phyloP scores from a whole-genome alignment of 2,113 vertebrate species.

The Poecile atricapillus region DNA sequence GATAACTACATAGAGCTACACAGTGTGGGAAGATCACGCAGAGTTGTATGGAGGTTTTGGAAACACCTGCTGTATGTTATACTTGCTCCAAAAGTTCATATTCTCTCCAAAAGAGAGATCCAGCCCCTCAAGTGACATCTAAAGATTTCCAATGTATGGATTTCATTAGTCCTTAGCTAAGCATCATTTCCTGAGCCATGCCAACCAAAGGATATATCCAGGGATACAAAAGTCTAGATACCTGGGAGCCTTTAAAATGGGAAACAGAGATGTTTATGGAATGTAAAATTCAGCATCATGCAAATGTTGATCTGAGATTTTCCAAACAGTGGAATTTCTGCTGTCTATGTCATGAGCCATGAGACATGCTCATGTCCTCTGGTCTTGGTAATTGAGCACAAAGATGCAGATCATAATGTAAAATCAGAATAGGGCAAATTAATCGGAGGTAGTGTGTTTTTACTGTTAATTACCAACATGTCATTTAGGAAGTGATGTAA shows the following conservation, averaged over 20 bases:
- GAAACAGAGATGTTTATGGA: background rate
- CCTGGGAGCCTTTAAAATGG: background rate
- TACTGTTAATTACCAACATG: background rate
- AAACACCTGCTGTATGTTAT: background rate
- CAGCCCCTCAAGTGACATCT: background rate
- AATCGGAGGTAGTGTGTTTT: background rate
- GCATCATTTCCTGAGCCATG: background rate
- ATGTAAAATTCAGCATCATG: background rate
- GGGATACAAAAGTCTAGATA: background rate
- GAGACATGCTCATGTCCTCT: background rate
- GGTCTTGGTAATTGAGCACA: background rate
- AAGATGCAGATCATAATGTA: rapidly evolving
- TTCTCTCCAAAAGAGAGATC: background rate
- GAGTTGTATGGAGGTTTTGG: background rate
- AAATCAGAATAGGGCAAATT: background rate
- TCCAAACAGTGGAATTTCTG: background rate
- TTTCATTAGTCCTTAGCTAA: background rate
- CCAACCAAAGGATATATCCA: background rate
- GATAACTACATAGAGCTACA: background rate
- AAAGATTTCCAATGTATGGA: background rate
- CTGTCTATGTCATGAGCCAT: background rate
- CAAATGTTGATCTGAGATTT: background rate
- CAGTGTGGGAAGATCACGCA: background rate
- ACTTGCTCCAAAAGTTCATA: background rate
- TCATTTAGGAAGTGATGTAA: background rate